phyloP scores from a whole-genome alignment of 2,113 vertebrate species.

The Ranitomeya imitator region DNA sequence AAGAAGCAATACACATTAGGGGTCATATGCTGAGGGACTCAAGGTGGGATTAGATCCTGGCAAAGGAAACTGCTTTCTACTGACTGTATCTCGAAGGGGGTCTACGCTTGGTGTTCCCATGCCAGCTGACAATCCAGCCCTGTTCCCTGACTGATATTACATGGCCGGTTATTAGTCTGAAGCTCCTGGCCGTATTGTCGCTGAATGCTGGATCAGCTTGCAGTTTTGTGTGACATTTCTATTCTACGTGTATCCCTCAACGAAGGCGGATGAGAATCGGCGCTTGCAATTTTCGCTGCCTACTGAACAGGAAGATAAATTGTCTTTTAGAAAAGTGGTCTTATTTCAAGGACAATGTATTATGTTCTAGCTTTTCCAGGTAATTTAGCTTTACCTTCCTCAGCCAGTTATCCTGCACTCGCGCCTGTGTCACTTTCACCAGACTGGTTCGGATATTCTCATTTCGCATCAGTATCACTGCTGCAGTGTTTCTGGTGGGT shows the following conservation, averaged over 20 bases:
- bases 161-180: not conserved
- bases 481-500: not conserved
- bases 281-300: constrained; percentile 28
- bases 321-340: constrained; percentile 15
- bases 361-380: constrained; percentile 16
- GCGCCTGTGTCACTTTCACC: not conserved
- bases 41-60: no score
- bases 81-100: no score
- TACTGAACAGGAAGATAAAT: constrained; percentile 48
- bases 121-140: not conserved
- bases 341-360: constrained; percentile 49
- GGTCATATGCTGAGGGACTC: no score
- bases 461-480: not conserved
- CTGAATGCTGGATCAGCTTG: not conserved
- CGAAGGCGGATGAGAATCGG: not conserved
- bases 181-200: not conserved
- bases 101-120: no score
- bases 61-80: no score
- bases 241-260: not conserved
- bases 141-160: not conserved
- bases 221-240: not conserved
- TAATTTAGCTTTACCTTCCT: constrained; percentile 38
- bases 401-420: not conserved
- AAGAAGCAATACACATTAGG: no score
- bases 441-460: not conserved